phyloP scores from a whole-genome alignment of 2,113 vertebrate genomes.

The Vimba vimba region DNA sequence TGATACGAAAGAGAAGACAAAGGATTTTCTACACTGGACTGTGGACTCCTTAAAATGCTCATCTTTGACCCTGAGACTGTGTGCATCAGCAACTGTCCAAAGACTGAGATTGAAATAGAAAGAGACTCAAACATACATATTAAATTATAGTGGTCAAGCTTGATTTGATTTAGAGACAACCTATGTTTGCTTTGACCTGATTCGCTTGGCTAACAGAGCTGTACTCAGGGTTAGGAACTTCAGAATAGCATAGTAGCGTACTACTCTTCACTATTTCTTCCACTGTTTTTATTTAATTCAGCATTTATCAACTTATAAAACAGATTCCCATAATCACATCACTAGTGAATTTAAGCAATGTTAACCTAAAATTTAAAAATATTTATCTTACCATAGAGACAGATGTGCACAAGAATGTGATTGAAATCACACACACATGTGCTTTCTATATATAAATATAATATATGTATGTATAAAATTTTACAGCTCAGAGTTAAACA shows the following conservation, averaged over 20 bases:
- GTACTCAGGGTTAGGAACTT: neutral
- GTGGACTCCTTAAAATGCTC: neutral
- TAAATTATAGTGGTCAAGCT: constrained; percentile 14
- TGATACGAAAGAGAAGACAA: neutral
- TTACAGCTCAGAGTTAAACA: neutral
- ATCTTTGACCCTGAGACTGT: constrained; percentile 38
- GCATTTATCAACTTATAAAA: neutral
- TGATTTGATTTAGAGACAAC: constrained; percentile 25
- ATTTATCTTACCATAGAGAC: neutral
- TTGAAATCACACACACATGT: neutral
- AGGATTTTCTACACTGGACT: neutral
- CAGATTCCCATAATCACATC: neutral
- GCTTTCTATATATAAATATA: neutral
- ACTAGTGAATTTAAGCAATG: neutral
- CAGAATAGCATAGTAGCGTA: neutral
- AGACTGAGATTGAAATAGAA: neutral
- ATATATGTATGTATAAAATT: neutral
- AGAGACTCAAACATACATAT: neutral
- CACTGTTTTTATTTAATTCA: neutral
- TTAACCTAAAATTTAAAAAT: neutral
- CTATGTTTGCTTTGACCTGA: neutral
- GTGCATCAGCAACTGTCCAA: constrained; percentile 25
- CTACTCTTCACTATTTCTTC: neutral
- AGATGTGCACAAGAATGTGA: constrained; percentile 10
- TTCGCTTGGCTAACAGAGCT: neutral